These are phyloP conservation scores for Ispidina picta DNA, from an alignment of 2,797 vertebrate species.

Conservation along the genomic window DNA sequence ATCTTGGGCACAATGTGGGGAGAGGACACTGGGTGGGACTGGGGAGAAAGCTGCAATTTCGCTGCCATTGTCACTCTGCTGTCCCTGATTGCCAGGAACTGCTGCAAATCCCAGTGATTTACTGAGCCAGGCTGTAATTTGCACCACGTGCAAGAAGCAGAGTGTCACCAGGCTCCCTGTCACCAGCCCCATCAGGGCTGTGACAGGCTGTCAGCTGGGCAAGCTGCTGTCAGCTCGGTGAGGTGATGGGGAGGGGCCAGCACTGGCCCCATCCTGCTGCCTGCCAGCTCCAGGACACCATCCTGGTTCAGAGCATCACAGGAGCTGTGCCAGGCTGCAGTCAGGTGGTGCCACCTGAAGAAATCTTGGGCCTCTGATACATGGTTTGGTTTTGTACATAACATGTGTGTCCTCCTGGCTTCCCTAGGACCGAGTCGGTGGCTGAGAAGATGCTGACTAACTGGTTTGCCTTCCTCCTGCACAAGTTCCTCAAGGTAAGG, in stretches of 20 bases:
- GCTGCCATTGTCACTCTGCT: slow-evolving; percentile 62
- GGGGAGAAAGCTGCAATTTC: slow-evolving; percentile 75
- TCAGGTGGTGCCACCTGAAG: background rate
- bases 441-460: slow-evolving; percentile 99
- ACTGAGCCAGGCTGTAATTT: slow-evolving; percentile 73
- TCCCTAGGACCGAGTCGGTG: slow-evolving; percentile 92
- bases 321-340: background rate
- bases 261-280: background rate
- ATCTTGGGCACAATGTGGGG: slow-evolving; percentile 66
- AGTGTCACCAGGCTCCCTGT: slow-evolving; percentile 56
- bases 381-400: background rate
- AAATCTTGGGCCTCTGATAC: accelerated
- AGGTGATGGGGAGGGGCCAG: background rate
- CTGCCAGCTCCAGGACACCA: background rate
- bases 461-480: slow-evolving; percentile 97
- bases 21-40: slow-evolving; percentile 69
- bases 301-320: background rate
- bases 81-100: slow-evolving; percentile 55
- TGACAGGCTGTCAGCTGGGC: slow-evolving; percentile 39
- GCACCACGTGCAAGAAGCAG: slow-evolving; percentile 50
- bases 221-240: background rate
- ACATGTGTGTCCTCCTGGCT: background rate
- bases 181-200: background rate
- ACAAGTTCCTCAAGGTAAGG: slow-evolving; percentile 95
- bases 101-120: slow-evolving; percentile 73